Evolutionary conservation across 2,113 vertebrate genomes (phyloP).

Genomic region (Cyphomyrus discorhynchus): DNA sequence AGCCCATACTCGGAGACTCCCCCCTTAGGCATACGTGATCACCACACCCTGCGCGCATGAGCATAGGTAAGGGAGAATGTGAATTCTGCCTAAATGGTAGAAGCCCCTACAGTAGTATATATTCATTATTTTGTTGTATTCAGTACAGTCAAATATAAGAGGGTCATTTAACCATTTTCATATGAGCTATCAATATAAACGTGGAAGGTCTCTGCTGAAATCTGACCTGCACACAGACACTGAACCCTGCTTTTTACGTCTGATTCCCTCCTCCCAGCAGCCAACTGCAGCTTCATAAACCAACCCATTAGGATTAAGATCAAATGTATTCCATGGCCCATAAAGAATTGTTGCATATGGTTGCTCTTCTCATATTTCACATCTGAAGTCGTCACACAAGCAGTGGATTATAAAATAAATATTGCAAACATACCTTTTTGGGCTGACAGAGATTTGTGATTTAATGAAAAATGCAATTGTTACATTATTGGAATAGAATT

Average conservation of each 20-base stretch:
- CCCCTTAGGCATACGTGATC: too few relatives aligned
- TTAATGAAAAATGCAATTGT: conserved; percentile 4
- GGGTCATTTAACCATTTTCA: background rate
- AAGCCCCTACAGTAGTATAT: background rate
- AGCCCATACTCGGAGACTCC: too few relatives aligned
- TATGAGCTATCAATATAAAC: background rate
- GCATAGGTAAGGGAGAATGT: too few relatives aligned
- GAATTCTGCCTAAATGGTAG: too few relatives aligned
- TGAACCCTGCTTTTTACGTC: background rate
- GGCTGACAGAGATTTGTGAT: conserved; percentile 10
- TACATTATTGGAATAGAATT: conserved; percentile 5
- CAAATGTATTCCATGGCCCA: background rate
- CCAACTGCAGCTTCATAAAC: background rate
- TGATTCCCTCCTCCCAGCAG: background rate
- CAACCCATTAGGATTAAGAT: conserved; percentile 3
- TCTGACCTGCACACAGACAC: background rate
- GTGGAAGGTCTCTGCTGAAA: background rate
- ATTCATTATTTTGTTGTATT: background rate
- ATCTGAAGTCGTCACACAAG: background rate
- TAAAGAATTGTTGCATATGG: background rate
- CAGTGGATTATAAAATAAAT: conserved; percentile 18
- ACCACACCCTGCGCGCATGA: too few relatives aligned
- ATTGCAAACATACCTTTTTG: conserved; percentile 1
- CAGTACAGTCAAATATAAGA: background rate
- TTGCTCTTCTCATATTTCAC: background rate